Evolutionary conservation across 2,113 vertebrate genomes (phyloP).

Genomic region (Nycticebus coucang): DNA sequence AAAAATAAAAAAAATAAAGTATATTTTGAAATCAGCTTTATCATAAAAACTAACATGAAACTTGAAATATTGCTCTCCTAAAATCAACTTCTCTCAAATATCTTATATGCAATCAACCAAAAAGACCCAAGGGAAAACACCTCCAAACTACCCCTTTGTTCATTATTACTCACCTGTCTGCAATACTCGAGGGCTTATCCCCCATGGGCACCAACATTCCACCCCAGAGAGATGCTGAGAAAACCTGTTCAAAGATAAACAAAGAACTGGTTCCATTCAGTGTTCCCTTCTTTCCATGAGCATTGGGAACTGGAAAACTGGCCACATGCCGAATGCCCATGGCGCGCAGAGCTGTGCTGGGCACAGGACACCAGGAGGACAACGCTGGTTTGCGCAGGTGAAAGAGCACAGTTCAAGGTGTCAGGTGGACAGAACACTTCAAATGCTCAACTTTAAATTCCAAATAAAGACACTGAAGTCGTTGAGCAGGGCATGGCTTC

Average conservation of each 20-base stretch:
- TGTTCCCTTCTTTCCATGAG: fast-evolving
- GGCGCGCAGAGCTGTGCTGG: fast-evolving
- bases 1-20: neutral
- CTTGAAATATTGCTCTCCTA: neutral
- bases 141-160: fast-evolving
- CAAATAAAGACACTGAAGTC: neutral
- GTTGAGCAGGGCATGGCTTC: neutral
- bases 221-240: constrained; percentile 95
- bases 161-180: constrained; percentile 89
- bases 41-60: neutral
- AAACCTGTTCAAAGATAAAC: constrained; percentile 85
- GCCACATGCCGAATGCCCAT: fast-evolving
- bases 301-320: fast-evolving
- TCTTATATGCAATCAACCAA: neutral
- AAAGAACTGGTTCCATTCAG: fast-evolving
- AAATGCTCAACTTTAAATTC: neutral
- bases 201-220: constrained; percentile 93
- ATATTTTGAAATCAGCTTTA: neutral
- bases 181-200: constrained; percentile 91
- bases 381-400: fast-evolving
- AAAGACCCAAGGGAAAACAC: neutral
- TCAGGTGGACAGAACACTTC: neutral
- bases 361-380: fast-evolving
- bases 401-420: neutral
- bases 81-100: neutral